phyloP scores from a whole-genome alignment of 2,888 invertebrate genomes.

The Girardia tigrina region DNA sequence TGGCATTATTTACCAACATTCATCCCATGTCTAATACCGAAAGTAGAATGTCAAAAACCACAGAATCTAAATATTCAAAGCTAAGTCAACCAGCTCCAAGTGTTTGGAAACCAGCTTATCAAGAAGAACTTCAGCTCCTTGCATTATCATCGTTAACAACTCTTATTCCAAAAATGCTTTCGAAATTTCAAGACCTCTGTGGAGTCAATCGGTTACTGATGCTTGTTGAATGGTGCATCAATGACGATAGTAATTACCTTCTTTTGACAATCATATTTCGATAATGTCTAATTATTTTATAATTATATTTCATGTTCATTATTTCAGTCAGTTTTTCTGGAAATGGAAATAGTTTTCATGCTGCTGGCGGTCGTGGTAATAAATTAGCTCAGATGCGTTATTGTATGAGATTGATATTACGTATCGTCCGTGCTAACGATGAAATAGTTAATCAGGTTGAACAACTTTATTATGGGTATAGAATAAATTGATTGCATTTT shows the following conservation, averaged over 20 bases:
- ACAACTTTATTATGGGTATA: background rate
- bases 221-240: slow-evolving; percentile 49
- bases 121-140: slow-evolving; percentile 50
- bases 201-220: slow-evolving; percentile 47
- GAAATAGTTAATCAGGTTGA: slow-evolving; percentile 43
- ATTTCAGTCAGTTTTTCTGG: slow-evolving; percentile 45
- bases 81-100: background rate
- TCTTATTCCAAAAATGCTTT: slow-evolving; percentile 46
- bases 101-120: slow-evolving; percentile 48
- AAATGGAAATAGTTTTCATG: slow-evolving; percentile 50
- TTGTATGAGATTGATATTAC: slow-evolving; percentile 46
- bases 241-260: background rate
- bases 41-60: background rate
- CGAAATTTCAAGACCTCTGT: slow-evolving; percentile 49
- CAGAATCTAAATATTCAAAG: background rate
- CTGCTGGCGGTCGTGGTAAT: slow-evolving; percentile 47
- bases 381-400: slow-evolving; percentile 49
- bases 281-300: background rate
- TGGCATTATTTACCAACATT: slow-evolving; percentile 43
- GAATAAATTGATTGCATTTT: background rate
- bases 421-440: slow-evolving; percentile 46
- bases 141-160: slow-evolving; percentile 47
- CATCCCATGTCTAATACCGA: background rate
- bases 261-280: too few relatives aligned
- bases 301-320: slow-evolving; percentile 14